These are phyloP conservation scores for Cephalopachus bancanus DNA, from an alignment of 2,797 vertebrate genomes.

Conservation along the genomic window DNA sequence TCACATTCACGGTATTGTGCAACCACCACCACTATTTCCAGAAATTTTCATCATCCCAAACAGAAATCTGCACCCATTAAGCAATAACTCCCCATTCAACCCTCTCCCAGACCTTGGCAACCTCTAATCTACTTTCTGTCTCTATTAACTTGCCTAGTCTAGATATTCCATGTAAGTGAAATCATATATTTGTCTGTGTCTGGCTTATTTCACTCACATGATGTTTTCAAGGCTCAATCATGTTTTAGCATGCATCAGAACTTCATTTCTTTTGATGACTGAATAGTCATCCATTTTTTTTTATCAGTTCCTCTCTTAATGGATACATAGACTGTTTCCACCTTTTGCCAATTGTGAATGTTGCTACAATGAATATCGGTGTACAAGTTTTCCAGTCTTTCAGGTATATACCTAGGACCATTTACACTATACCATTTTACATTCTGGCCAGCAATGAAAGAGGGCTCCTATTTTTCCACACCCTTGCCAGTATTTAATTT, in stretches of 20 bases:
- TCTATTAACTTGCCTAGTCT: not conserved
- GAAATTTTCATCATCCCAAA: constrained; percentile 63
- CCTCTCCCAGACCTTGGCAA: not conserved
- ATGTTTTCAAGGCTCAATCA: not conserved
- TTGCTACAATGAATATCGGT: not conserved
- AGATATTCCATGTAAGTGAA: not conserved
- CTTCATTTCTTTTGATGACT: not conserved
- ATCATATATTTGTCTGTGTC: not conserved
- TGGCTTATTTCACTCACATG: not conserved
- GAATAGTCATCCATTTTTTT: not conserved
- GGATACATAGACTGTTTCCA: not conserved
- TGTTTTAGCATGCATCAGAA: not conserved
- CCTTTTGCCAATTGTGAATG: not conserved
- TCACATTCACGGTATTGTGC: not conserved
- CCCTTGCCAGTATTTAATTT: not conserved
- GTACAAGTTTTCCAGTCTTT: not conserved
- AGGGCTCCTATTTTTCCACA: not conserved
- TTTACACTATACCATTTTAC: not conserved
- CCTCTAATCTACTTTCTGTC: not conserved
- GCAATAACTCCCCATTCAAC: not conserved
- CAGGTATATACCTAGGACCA: not conserved
- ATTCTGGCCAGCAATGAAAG: not conserved
- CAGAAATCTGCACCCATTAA: constrained; percentile 76
- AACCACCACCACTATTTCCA: constrained; percentile 25
- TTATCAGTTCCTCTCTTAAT: not conserved